Evolutionary conservation across 2,888 invertebrate genomes (phyloP).

Genomic region (Horisme vitalbata): DNA sequence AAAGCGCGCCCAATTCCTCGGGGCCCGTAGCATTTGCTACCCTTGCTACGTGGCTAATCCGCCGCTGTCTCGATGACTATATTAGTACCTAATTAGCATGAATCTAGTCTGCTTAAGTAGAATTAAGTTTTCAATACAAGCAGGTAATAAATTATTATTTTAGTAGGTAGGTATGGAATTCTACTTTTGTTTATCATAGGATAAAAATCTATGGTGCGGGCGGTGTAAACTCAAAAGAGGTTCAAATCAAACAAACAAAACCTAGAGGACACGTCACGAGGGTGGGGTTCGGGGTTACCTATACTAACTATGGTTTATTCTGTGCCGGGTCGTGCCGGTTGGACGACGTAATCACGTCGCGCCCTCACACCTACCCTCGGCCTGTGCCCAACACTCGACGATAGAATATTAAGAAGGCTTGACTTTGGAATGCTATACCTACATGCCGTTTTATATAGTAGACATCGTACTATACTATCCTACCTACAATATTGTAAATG

Average conservation of each 20-base stretch:
- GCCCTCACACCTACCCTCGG: slow-evolving; percentile 63
- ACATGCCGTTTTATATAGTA: neutral
- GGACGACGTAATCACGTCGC: slow-evolving; percentile 68
- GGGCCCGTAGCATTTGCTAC: no score
- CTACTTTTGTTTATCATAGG: no score
- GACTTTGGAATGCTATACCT: neutral
- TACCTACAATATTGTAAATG: no score
- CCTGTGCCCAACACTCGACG: slow-evolving; percentile 25
- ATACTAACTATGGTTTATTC: slow-evolving; percentile 9
- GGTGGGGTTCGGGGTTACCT: slow-evolving; percentile 30
- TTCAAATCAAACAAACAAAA: slow-evolving; percentile 26
- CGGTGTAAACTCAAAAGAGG: slow-evolving; percentile 4
- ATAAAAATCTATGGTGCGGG: neutral
- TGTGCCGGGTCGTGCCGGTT: slow-evolving; percentile 60
- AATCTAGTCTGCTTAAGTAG: no score
- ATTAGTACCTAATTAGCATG: no score
- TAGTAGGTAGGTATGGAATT: no score
- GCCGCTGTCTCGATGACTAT: no score
- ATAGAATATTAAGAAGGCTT: slow-evolving; percentile 26
- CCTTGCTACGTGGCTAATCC: no score
- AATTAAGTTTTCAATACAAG: no score
- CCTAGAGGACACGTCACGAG: slow-evolving; percentile 23
- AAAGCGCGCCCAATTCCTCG: no score
- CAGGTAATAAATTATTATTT: no score
- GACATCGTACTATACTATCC: neutral